Evolutionary conservation across 2,888 invertebrate species (phyloP).

Genomic region (Ectemnius continuus): DNA sequence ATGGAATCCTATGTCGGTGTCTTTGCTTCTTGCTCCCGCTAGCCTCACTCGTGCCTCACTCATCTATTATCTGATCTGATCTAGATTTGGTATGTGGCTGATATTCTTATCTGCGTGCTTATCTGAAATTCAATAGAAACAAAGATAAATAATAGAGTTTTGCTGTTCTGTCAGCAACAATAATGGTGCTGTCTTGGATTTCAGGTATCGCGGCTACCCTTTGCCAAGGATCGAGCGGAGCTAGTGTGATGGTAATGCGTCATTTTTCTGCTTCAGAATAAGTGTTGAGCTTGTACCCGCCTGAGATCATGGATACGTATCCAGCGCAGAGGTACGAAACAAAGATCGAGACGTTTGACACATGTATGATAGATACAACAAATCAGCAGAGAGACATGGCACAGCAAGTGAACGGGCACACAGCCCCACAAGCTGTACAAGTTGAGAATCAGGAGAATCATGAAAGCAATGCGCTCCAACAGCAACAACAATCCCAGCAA

Average conservation of each 20-base stretch:
- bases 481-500: conserved; percentile 52
- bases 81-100: conserved; percentile 53
- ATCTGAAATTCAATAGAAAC: conserved; percentile 63
- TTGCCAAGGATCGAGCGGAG: no score
- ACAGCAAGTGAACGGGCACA: conserved; percentile 61
- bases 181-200: conserved; percentile 21
- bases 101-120: conserved; percentile 63
- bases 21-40: no score
- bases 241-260: not conserved
- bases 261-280: conserved; percentile 10
- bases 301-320: conserved; percentile 70
- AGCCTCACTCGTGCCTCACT: conserved; percentile 25
- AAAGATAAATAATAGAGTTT: conserved; percentile 54
- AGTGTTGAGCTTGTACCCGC: conserved; percentile 19
- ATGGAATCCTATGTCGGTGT: no score
- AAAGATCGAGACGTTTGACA: conserved; percentile 72
- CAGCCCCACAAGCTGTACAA: conserved; percentile 53
- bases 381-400: conserved; percentile 66
- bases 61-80: conserved; percentile 69
- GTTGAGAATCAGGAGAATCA: conserved; percentile 65
- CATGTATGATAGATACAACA: conserved; percentile 68
- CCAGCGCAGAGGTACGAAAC: conserved; percentile 65
- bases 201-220: conserved; percentile 15
- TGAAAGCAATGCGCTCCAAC: conserved; percentile 49
- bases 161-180: conserved; percentile 32